phyloP scores from a whole-genome alignment of 2,797 vertebrate genomes.

The Allobates femoralis region DNA sequence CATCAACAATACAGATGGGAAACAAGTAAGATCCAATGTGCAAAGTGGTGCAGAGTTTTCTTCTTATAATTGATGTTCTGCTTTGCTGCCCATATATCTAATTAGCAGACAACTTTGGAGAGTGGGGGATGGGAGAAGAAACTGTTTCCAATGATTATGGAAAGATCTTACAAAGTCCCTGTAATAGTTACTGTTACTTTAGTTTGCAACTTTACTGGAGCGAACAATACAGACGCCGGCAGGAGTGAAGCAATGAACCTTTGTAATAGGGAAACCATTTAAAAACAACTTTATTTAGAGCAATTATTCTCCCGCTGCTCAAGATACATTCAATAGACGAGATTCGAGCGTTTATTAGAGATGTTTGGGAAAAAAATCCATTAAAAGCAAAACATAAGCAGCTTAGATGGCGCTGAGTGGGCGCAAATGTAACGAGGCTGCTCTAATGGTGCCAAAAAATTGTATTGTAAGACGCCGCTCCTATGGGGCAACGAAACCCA shows the following conservation, averaged over 20 bases:
- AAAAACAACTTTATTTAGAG: slow-evolving; percentile 1
- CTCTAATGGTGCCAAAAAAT: not conserved
- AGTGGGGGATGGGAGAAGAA: not conserved
- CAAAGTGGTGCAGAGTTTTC: too few relatives aligned
- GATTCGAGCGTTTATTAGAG: not conserved
- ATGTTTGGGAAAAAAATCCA: not conserved
- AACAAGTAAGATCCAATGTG: too few relatives aligned
- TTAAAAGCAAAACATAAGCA: not conserved
- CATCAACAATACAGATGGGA: too few relatives aligned
- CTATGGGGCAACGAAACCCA: too few relatives aligned
- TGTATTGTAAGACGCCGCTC: not conserved
- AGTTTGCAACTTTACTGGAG: not conserved
- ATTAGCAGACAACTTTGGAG: not conserved
- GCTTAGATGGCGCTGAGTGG: not conserved
- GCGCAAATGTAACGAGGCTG: not conserved
- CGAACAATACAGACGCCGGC: not conserved
- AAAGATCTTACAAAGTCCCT: not conserved
- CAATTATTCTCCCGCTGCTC: slow-evolving; percentile 14
- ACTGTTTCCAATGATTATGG: not conserved
- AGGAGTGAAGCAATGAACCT: not conserved
- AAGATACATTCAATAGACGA: not conserved
- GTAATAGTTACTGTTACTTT: not conserved
- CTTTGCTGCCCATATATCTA: not conserved
- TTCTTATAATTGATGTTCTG: not conserved
- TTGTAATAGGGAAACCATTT: slow-evolving; percentile 5